Base-by-base conservation (phyloP, 2,797 vertebrate genomes). In the Parauchenoglanis ngamensis region DNA sequence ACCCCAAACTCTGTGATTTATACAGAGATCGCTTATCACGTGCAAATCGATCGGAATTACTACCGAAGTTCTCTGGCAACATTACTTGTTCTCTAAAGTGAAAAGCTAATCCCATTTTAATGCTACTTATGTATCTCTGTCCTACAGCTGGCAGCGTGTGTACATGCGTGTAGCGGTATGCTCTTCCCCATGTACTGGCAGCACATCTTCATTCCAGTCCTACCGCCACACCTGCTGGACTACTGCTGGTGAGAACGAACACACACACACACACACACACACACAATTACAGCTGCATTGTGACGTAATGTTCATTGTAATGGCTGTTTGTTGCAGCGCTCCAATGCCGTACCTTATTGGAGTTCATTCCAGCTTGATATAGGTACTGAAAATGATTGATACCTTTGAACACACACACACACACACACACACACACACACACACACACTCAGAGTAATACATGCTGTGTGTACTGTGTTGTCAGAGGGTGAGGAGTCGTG, bases 331-430 rank as follows among this genome's bases (percentile, higher is more conserved):
- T 93, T 88, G 6, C 95, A 98, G 97, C 63, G 97, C 97, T 8
- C 97, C 97, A 0, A 98, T 98, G 97, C 97, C 97, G 28, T 98
- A 97, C 92, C 95, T 98, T 85, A 98, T 98, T n/a, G 97, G 97
- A 46, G 95, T 98, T 85, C 97, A 98, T 88, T 93, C 95, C 89
- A 98, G 97, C 92, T 94, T 98, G 1, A 93, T 94, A 4, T 97
- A 98, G 96, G 97, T 98, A 94, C 93, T 44, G 15, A 31, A 56
- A 59, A 23, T 23, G 23, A 57, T 23, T 13, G 2, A 13, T 4
- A 25, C 7, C 1, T 0, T 77, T 15, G 40, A 40, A 28, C 15
- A 19, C n/a, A 49, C 44, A 52, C 85, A 49, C 82, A 59, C 31
- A 83, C 61, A 82, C 46, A 57, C n/a, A 89, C 21, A 67, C 5